Evolutionary conservation across 2,797 vertebrate genomes (phyloP), one percentile per base, ranked within the genome.

Genomic region (Karalla daura): DNA sequence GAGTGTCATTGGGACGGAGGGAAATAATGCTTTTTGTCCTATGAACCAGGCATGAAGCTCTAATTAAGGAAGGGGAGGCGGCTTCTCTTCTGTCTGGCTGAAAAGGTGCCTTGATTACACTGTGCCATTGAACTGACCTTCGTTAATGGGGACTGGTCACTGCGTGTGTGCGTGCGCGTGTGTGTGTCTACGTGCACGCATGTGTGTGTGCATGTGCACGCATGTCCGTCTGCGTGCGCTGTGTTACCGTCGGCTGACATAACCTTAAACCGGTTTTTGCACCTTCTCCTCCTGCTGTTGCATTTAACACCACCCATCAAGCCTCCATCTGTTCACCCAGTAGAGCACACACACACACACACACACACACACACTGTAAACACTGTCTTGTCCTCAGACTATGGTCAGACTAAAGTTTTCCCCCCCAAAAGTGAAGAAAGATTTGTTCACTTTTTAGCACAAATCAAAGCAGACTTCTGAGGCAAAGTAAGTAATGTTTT

Each of bases 61-160:
- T 76, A 52, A 84, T 81, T 75, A 81, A 53, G 53, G n/a, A 21
- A 7, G 4, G 11, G 25, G 5, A 9, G 27, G 21, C 18, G 12
- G 15, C 21, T 30, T 49, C 40, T 47, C 33, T 37, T 25, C 30
- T 28, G 33, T 45, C 53, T 43, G 1, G 5, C 36, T 50, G 40
- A 71, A 20, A 56, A 28, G 40, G 61, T 2, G 43, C 70, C 53
- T 70, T 80, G 82, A 86, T 85, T 86, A 53, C 65, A 32, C 15
- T 0, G 12, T 75, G 76, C 33, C 81, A 68, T 80, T 85, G 81
- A 76, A 50, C 9, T 82, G 83, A 88, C 86, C 88, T 90, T 91
- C 67, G 36, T 53, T 81, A 74, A 84, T 70, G 51, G 46, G 44
- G 33, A 59, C 41, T 2, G 47, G 78, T 74, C 77, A 74, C 36